These are phyloP conservation scores for Drosophila anomelani DNA, from an alignment of 2,888 invertebrate species.

Conservation along the genomic window DNA sequence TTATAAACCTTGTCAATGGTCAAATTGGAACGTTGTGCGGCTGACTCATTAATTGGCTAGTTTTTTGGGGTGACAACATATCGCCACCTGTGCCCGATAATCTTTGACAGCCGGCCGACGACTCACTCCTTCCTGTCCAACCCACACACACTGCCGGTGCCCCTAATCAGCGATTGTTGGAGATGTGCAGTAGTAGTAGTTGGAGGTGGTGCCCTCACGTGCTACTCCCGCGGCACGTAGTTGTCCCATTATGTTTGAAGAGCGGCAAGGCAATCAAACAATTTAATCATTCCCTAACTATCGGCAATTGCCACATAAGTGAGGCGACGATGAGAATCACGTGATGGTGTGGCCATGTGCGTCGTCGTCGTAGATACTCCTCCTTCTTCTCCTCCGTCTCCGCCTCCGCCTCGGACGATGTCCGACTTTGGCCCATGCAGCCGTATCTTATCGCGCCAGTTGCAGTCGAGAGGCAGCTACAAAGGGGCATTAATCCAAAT, in stretches of 20 bases:
- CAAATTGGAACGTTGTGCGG: not conserved
- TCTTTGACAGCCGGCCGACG: conserved; percentile 2
- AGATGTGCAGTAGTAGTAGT: not conserved
- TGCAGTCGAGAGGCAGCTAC: conserved; percentile 22
- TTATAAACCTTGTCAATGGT: not conserved
- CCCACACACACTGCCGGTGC: not conserved
- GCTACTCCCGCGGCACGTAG: conserved; percentile 7
- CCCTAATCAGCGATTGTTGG: conserved; percentile 14
- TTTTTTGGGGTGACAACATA: conserved; percentile 12
- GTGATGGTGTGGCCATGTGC: conserved; percentile 57
- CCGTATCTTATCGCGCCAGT: conserved; percentile 33
- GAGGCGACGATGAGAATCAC: conserved; percentile 48
- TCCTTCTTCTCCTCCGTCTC: not conserved
- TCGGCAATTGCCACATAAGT: conserved; percentile 64
- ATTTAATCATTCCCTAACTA: conserved; percentile 64
- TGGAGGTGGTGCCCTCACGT: conserved; percentile 18
- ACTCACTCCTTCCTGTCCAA: conserved; percentile 7
- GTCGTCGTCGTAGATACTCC: not conserved
- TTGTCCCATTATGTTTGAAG: conserved; percentile 52
- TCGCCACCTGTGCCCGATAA: conserved; percentile 15
- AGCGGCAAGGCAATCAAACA: conserved; percentile 58
- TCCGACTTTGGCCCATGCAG: conserved; percentile 42
- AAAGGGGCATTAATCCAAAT: conserved; percentile 43
- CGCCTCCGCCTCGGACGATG: conserved; percentile 10
- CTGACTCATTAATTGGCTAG: conserved; percentile 13